Base-by-base conservation (phyloP, 2,113 vertebrate species). In the Colistium nudipinnis region DNA sequence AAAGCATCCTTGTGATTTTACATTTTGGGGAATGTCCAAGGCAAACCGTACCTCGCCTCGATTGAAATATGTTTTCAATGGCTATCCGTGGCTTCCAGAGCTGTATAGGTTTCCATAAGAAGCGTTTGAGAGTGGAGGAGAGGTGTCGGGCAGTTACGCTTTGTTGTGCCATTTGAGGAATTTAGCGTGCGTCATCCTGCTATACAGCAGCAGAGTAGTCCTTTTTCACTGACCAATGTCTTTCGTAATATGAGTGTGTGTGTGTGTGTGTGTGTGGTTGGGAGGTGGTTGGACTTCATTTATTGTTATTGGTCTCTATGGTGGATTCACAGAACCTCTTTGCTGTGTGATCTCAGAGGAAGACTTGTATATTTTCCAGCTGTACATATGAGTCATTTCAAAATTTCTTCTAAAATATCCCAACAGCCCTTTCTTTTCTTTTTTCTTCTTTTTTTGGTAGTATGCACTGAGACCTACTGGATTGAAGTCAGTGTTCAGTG, bases 101-200 rank as follows among this genome's bases (percentile, higher is more conserved):
- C 20, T n/a, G 4, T 80, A 70, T 82, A 82, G 76, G 52, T 73
- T 89, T 81, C 89, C 84, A 52, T 64, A 28, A 69, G 64, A 78
- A 62, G 70, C 61, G n/a, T 69, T 30, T 72, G 31, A 35, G 54
- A 52, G 47, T 17, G 71, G 69, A 71, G 67, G 44, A 70, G 77
- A 63, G 70, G 78, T 81, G 45, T 43, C 72, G 80, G 74, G 65
- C 48, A 38, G 64, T 59, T 63, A n/a, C 76, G 76, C 77, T 83
- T 65, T 75, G 74, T 76, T 81, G 67, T 84, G 45, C 76, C 64
- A 82, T 77, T 72, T 79, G 53, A 84, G 83, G 85, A 90, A 90
- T 90, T 86, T 78, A 27, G 62, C 53, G 74, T 88, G 86, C 81
- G 86, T 91, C 89, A 89, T 75, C 70, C 53, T 73, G 49, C 56